phyloP scores from a whole-genome alignment of 2,888 invertebrate genomes.

The Synergus laeviventris region DNA sequence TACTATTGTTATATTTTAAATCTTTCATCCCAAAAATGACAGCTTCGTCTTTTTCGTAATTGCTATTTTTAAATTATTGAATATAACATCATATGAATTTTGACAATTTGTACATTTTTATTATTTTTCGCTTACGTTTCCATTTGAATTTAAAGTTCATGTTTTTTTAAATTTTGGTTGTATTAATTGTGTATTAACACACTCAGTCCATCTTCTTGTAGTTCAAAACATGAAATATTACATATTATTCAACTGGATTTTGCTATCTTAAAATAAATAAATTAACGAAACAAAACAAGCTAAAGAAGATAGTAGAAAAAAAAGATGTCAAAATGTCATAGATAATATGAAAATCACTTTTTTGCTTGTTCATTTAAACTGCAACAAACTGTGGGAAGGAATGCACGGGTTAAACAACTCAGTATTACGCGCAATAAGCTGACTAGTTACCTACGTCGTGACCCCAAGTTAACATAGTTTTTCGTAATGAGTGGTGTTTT shows the following conservation, averaged over 20 bases:
- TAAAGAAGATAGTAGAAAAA: too few species aligned
- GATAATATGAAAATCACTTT: slow-evolving; percentile 8
- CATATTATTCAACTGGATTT: neutral
- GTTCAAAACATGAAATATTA: neutral
- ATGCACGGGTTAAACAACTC: slow-evolving; percentile 38
- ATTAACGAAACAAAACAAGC: neutral
- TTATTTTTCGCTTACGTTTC: too few species aligned
- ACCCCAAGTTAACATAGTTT: slow-evolving; percentile 36
- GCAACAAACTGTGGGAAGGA: slow-evolving; percentile 14
- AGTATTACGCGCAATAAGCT: slow-evolving; percentile 15
- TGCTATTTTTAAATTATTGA: too few species aligned
- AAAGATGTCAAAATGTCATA: neutral
- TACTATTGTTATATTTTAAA: too few species aligned
- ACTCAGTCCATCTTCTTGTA: neutral
- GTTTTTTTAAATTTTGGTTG: too few species aligned
- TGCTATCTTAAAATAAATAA: neutral
- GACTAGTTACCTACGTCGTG: slow-evolving; percentile 29
- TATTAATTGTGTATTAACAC: neutral
- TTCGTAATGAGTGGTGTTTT: slow-evolving; percentile 31
- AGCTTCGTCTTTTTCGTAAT: too few species aligned
- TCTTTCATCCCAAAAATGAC: too few species aligned
- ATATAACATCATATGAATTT: too few species aligned
- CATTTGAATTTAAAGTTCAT: too few species aligned
- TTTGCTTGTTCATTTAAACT: slow-evolving; percentile 15
- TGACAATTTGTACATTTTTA: too few species aligned